These are phyloP conservation scores for Pipistrellus pygmaeus DNA, from an alignment of 2,797 vertebrate genomes.

Conservation along the genomic window DNA sequence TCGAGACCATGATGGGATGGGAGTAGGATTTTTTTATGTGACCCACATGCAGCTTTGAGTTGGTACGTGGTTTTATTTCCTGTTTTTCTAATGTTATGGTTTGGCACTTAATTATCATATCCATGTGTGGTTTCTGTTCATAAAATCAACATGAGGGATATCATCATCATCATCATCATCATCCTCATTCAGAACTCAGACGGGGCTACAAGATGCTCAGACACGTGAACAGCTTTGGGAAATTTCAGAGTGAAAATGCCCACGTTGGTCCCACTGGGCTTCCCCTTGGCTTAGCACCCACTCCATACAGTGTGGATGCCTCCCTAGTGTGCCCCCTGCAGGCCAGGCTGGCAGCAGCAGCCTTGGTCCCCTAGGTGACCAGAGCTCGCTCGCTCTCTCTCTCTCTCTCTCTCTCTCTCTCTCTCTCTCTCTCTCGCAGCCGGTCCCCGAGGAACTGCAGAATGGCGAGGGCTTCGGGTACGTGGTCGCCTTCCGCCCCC, in stretches of 20 bases:
- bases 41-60: background rate
- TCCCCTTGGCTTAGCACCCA: background rate
- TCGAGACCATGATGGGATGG: background rate
- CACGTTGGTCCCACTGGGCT: background rate
- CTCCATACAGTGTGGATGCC: rapidly evolving
- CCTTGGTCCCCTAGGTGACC: background rate
- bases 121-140: background rate
- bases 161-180: background rate
- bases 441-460: conserved; percentile 96
- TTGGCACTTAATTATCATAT: background rate
- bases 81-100: background rate
- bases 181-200: background rate
- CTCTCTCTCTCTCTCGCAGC: conserved; percentile 89
- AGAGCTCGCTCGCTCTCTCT: too few species aligned
- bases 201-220: background rate
- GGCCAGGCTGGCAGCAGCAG: background rate
- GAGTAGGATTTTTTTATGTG: background rate
- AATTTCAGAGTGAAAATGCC: background rate
- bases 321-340: background rate
- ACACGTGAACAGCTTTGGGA: background rate
- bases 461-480: conserved; percentile 97
- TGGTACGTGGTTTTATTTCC: background rate
- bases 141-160: background rate
- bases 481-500: conserved; percentile 94
- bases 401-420: too few species aligned